Base-by-base conservation (phyloP, 2,797 vertebrate species). In the Manis crassicaudata region DNA sequence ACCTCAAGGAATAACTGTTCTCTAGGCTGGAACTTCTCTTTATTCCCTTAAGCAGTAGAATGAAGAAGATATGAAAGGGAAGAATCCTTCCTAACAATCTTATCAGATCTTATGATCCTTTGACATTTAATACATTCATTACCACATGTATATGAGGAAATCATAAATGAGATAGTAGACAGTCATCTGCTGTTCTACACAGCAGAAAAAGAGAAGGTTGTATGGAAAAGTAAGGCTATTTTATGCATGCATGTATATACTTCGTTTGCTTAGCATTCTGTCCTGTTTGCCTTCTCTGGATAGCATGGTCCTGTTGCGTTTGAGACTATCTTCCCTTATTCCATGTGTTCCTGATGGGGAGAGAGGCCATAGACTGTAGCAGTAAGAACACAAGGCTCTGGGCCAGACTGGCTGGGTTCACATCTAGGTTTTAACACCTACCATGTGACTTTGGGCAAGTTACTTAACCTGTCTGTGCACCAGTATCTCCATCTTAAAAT, bases 201-300 rank as follows among this genome's bases (percentile, higher is more conserved):
- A 27, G 32, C 4, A 46, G 62, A 23, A 52, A 87, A 60, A 29
- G 20, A 40, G 32, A 65, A 14, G 12, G 1, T 25, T 21, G 3
- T 43, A 0, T 7, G 43, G 37, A 27, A 3, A 4, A 56, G 10
- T 7, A 14, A 14, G 17, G 13, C 4, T 5, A 1, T 35, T 73
- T n/a, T 10, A 11, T n/a, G 5, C 0, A 8, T 50, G 18, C 3
- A 7, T 35, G 12, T 6, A 17, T 23, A 60, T 70, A 1, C 16
- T 43, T 80, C 21, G 27, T 68, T 73, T 21, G 20, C 18, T 54
- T 25, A 20, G 35, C 5, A 8, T 60, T 37, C 4, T 23, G 13
- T 21, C 32, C 17, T 11, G 2, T 67, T 23, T 29, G 9, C 5
- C 35, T 27, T 65, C 35, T 37, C 0, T 20, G 23, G n/a, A 25